Percentiles rank a stretch among this genome's conserved stretches.
Conservation (phyloP, 2,888 invertebrate species). For the Nemoura dubitans region DNA sequence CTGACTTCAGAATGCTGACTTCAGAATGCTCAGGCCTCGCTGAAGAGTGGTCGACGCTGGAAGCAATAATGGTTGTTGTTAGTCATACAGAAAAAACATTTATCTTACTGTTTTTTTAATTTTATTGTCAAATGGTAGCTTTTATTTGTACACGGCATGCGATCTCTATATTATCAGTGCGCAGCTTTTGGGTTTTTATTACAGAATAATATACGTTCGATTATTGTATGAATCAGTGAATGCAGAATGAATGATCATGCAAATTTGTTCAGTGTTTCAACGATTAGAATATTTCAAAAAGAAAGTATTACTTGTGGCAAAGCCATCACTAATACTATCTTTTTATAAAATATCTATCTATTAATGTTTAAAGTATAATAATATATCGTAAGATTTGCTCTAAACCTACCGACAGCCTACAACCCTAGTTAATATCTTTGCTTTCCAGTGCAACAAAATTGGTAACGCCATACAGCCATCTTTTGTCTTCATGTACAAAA, state of each 20-base stretch:
- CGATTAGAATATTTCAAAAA: slow-evolving; percentile 13
- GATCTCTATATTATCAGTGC: slow-evolving; percentile 38
- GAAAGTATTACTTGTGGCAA: slow-evolving; percentile 8
- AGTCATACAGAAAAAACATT: slow-evolving; percentile 36
- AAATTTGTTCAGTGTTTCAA: slow-evolving; percentile 34
- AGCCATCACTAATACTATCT: slow-evolving; percentile 30
- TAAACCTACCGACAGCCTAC: slow-evolving; percentile 46
- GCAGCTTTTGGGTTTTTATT: slow-evolving; percentile 38
- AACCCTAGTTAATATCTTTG: slow-evolving; percentile 37
- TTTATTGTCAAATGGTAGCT: slow-evolving; percentile 38
- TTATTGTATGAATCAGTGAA: slow-evolving; percentile 37
- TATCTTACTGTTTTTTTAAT: slow-evolving; percentile 40
- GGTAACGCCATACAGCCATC: slow-evolving; percentile 10
- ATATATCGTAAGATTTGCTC: slow-evolving; percentile 32
- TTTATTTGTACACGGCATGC: slow-evolving; percentile 36
- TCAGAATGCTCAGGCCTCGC: too few relatives aligned
- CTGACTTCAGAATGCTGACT: too few relatives aligned
- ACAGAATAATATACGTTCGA: slow-evolving; percentile 7
- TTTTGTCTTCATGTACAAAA: slow-evolving; percentile 27
- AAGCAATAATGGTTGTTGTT: slow-evolving; percentile 37
- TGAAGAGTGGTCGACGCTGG: background rate
- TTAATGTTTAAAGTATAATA: slow-evolving; percentile 25
- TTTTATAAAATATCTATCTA: slow-evolving; percentile 22
- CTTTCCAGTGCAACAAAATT: slow-evolving; percentile 17
- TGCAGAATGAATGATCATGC: slow-evolving; percentile 41